Conservation (phyloP, 2,797 vertebrate species). For the Myotis pilosus region DNA sequence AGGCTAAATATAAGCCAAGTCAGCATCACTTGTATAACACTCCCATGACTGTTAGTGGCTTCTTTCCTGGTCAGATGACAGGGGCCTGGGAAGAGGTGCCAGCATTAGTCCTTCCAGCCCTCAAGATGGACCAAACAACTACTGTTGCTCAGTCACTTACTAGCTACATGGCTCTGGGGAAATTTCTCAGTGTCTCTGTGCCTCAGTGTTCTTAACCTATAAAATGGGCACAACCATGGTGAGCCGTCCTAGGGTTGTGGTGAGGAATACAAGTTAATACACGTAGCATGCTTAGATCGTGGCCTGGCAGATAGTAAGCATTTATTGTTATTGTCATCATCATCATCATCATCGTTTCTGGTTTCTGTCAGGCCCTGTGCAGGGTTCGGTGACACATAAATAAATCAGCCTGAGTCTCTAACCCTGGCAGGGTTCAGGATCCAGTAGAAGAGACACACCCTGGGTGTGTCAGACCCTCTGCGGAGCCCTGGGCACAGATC, state of each 20-base stretch:
- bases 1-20: not conserved
- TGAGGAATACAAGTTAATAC: not conserved
- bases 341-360: not conserved
- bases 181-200: not conserved
- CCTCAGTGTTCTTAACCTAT: not conserved
- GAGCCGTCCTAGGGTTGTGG: not conserved
- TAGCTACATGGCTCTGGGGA: not conserved
- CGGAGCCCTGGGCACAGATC: not conserved
- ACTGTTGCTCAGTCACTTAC: not conserved
- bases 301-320: not conserved
- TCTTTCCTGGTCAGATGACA: conserved; percentile 32
- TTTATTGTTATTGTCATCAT: not conserved
- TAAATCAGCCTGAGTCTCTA: not conserved
- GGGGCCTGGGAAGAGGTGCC: not conserved
- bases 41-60: not conserved
- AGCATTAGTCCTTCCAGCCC: not conserved
- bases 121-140: not conserved
- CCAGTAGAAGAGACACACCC: not conserved
- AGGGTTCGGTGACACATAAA: not conserved
- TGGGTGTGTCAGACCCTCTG: not conserved
- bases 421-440: not conserved
- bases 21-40: not conserved
- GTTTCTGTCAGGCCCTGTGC: not conserved
- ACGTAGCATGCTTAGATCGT: not conserved
- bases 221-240: not conserved